Evolutionary conservation across 2,797 vertebrate genomes (phyloP).

Genomic region (Cirrhinus mrigala): DNA sequence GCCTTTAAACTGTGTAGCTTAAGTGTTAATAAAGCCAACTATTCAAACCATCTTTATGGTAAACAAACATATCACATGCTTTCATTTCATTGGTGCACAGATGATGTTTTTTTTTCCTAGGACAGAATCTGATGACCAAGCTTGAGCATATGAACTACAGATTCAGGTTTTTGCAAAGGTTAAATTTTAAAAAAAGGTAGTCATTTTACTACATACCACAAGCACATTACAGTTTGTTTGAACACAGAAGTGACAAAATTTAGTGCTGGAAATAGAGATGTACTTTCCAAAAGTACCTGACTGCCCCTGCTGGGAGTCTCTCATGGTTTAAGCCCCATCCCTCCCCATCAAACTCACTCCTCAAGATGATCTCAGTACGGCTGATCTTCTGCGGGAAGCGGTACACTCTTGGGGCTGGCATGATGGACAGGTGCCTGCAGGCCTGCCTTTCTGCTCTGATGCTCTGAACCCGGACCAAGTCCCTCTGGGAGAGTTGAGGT

Average conservation of each 20-base stretch:
- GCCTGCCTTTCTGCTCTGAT: conserved; percentile 24
- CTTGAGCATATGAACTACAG: not conserved
- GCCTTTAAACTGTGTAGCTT: not conserved
- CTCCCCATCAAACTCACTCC: conserved; percentile 72
- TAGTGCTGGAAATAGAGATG: not conserved
- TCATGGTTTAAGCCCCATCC: not conserved
- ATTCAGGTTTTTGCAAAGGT: not conserved
- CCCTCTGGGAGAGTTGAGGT: conserved; percentile 1
- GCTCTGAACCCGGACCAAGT: conserved; percentile 3
- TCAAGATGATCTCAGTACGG: conserved; percentile 73
- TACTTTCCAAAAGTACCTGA: not conserved
- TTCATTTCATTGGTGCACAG: not conserved
- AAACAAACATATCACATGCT: not conserved
- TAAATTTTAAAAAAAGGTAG: not conserved
- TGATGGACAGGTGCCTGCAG: conserved; percentile 52
- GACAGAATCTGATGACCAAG: not conserved
- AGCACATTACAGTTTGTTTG: not conserved
- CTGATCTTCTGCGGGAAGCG: conserved; percentile 71
- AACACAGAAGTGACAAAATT: not conserved
- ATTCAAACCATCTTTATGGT: not conserved
- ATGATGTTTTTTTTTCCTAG: not conserved
- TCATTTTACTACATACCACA: not conserved
- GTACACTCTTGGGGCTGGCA: conserved; percentile 69
- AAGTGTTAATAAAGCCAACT: not conserved
- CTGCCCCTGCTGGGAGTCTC: not conserved